Evolutionary conservation across 1,140 invertebrate genomes (phyloP).

Genomic region (Drosophila trapezifrons): DNA sequence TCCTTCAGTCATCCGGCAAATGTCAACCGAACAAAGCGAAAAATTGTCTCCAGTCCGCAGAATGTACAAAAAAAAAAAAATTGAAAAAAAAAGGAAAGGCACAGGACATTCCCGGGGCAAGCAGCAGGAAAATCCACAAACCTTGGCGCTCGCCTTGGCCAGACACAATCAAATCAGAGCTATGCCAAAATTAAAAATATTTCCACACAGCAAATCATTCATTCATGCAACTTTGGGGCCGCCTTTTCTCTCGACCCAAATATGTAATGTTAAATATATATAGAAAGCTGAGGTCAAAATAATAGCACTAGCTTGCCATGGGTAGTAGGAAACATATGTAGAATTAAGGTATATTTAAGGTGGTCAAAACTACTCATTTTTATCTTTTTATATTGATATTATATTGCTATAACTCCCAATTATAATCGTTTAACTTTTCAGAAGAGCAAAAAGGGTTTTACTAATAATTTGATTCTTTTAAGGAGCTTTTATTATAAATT

Average conservation of each 20-base stretch:
- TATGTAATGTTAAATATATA: constrained; percentile 19
- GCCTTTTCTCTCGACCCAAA: constrained; percentile 6
- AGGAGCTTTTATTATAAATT: neutral
- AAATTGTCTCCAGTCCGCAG: constrained; percentile 50
- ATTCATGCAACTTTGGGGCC: constrained; percentile 25
- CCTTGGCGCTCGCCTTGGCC: constrained; percentile 17
- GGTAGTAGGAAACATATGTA: neutral
- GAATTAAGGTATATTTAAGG: neutral
- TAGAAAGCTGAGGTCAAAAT: neutral
- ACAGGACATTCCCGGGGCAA: constrained; percentile 25
- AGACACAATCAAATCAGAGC: constrained; percentile 57
- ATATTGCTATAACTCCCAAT: too few relatives aligned
- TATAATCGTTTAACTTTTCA: too few relatives aligned
- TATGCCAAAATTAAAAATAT: constrained; percentile 64
- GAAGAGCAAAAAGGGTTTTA: too few relatives aligned
- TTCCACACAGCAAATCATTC: constrained; percentile 40
- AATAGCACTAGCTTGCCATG: neutral
- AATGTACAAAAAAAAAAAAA: constrained; percentile 24
- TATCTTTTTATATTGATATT: too few relatives aligned
- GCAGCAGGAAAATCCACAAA: constrained; percentile 18
- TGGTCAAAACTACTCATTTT: neutral
- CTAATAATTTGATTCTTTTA: too few relatives aligned
- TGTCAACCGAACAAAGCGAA: constrained; percentile 53
- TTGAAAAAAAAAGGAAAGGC: constrained; percentile 1
- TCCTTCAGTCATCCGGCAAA: constrained; percentile 42